A percentile compares a stretch with the other conserved stretches of the same genome.
Conservation (phyloP, 2,113 vertebrate species). For the Brachyhypopomus gauderio region DNA sequence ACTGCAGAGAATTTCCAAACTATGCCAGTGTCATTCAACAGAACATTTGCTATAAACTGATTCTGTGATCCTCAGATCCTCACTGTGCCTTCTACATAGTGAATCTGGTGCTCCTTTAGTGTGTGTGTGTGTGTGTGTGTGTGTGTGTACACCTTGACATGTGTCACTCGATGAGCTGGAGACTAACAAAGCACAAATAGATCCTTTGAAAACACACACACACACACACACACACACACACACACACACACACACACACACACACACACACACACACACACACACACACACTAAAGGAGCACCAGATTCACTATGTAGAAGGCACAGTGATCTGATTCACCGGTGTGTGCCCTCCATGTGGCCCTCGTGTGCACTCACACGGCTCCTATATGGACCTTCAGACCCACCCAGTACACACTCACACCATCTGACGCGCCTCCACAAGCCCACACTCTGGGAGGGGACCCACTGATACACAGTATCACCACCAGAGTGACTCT, state of each 20-base stretch:
- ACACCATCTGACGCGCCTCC: too few relatives aligned
- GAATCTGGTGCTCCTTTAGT: conserved; percentile 14
- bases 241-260: too few relatives aligned
- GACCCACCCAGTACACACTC: too few relatives aligned
- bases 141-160: conserved; percentile 17
- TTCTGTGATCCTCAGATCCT: too few relatives aligned
- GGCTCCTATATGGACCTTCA: too few relatives aligned
- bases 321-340: conserved; percentile 71
- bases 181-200: conserved; percentile 9
- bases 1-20: conserved; percentile 68
- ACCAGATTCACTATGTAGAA: conserved; percentile 46
- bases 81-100: conserved; percentile 65
- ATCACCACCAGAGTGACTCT: too few relatives aligned
- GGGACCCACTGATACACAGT: too few relatives aligned
- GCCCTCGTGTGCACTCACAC: conserved; percentile 8
- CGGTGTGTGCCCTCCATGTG: not conserved
- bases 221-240: conserved; percentile 8
- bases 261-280: too few relatives aligned
- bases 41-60: conserved; percentile 62
- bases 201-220: not conserved
- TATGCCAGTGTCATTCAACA: conserved; percentile 60
- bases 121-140: conserved; percentile 18
- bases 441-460: too few relatives aligned
- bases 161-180: conserved; percentile 7
- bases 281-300: conserved; percentile 39